phyloP scores from a whole-genome alignment of 2,888 invertebrate species.

The Ochlodes sylvanus region DNA sequence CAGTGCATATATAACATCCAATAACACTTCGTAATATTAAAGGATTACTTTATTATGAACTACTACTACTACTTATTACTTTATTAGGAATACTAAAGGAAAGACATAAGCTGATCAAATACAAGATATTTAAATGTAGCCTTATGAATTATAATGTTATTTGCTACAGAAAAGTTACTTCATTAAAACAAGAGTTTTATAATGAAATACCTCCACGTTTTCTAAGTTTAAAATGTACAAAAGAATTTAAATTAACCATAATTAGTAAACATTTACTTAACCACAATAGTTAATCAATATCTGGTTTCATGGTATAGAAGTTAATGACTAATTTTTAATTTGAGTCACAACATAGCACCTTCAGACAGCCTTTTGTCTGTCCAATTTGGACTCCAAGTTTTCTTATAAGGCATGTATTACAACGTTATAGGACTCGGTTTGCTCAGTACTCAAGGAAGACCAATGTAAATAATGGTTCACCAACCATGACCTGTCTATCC shows the following conservation, averaged over 20 bases:
- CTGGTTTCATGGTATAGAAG: not conserved
- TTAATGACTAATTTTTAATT: constrained; percentile 20
- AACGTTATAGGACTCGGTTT: constrained; percentile 15
- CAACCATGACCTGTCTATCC: constrained; percentile 25
- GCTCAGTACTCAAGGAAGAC: not conserved
- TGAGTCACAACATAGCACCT: constrained; percentile 39
- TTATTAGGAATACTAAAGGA: too few relatives aligned
- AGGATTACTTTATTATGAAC: too few relatives aligned
- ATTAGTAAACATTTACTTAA: constrained; percentile 14
- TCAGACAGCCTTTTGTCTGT: constrained; percentile 54
- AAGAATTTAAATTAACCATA: not conserved
- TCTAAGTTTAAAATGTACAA: too few relatives aligned
- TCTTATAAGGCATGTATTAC: constrained; percentile 20
- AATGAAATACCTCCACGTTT: too few relatives aligned
- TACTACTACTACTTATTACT: too few relatives aligned
- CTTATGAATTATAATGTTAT: not conserved
- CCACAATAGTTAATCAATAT: not conserved
- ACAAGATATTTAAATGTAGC: not conserved
- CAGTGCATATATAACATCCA: too few relatives aligned
- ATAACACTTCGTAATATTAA: too few relatives aligned
- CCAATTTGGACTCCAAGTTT: constrained; percentile 46
- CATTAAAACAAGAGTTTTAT: not conserved
- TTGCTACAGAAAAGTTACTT: not conserved
- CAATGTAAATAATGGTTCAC: constrained; percentile 41
- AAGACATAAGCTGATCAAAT: not conserved